Evolutionary conservation across 64 coral and sea anemone genomes (phyloP), one percentile per base, ranked within the genome.

Genomic region (Platygyra sinensis): DNA sequence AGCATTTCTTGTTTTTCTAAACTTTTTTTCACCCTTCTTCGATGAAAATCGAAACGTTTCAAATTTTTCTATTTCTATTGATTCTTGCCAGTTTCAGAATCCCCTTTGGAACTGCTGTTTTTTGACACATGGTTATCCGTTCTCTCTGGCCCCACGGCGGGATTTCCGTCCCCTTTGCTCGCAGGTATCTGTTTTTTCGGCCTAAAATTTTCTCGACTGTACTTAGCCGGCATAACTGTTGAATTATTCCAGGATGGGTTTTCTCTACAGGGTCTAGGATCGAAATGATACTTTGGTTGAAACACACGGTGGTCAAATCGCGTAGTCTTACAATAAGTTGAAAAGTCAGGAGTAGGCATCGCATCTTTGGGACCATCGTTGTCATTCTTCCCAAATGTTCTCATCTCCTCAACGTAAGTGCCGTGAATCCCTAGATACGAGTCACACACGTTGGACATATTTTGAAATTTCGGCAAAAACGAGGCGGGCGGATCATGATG

Each of bases 381-480:
- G 24, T 46, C 49, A 2, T 30, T 69, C 39, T 22, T 10, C 8
- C 67, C 82, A n/a, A 92, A 80, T 10, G 87, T 15, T 27, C 51
- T 20, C 90, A 87, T 92, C 19, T 71, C 46, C 13, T 87, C 15
- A 1, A 19, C 72, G 17, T 69, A 79, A 1, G 82, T 73, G 10
- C 90, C 83, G 19, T 92, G 90, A 28, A 92, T 39, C 9, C 90
- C 90, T 9, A 92, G 52, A 61, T 65, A 92, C 67, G 24, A 57
- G 19, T 87, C 65, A 60, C 90, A 92, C 22, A 92, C 15, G 20
- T 92, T 73, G 49, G 27, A 51, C 13, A n/a, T 51, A 24, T 36
- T 76, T 20, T 78, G 16, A 69, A 92, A 92, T 52, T 50, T 59
- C 8, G 73, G 32, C 22, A 36, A 24, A 25, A 62, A 64, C 4